Conservation (phyloP, 2,797 vertebrate genomes). For the Allobates femoralis region DNA sequence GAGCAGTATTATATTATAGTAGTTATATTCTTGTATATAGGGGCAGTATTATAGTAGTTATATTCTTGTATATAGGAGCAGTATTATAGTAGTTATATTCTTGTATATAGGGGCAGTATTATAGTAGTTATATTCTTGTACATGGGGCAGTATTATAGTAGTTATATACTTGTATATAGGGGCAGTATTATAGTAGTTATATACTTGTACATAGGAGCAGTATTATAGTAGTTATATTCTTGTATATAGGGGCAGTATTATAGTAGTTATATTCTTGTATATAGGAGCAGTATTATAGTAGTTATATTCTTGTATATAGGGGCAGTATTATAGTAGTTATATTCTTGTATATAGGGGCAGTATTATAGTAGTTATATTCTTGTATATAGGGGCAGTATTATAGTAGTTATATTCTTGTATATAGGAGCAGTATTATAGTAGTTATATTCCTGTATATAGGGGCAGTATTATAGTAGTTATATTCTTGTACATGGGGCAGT, state of each 20-base stretch:
- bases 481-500: no score
- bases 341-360: conserved; percentile 8
- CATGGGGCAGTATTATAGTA: neutral
- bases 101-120: neutral
- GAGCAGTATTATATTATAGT: conserved; percentile 11
- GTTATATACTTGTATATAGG: conserved; percentile 1
- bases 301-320: conserved; percentile 12
- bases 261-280: conserved; percentile 17
- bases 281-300: conserved; percentile 2
- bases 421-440: conserved; percentile 8
- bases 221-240: conserved; percentile 7
- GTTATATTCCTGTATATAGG: no score
- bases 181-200: conserved; percentile 1
- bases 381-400: neutral
- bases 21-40: conserved; percentile 18
- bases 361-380: conserved; percentile 14
- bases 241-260: conserved; percentile 12
- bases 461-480: no score
- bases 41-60: conserved; percentile 11
- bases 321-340: conserved; percentile 11
- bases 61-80: neutral
- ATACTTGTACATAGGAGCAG: neutral
- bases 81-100: conserved; percentile 1
- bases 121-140: conserved; percentile 10
- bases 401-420: neutral